These are phyloP conservation scores for Urosaurus nigricauda DNA, from an alignment of 2,797 vertebrate genomes.

Conservation along the genomic window DNA sequence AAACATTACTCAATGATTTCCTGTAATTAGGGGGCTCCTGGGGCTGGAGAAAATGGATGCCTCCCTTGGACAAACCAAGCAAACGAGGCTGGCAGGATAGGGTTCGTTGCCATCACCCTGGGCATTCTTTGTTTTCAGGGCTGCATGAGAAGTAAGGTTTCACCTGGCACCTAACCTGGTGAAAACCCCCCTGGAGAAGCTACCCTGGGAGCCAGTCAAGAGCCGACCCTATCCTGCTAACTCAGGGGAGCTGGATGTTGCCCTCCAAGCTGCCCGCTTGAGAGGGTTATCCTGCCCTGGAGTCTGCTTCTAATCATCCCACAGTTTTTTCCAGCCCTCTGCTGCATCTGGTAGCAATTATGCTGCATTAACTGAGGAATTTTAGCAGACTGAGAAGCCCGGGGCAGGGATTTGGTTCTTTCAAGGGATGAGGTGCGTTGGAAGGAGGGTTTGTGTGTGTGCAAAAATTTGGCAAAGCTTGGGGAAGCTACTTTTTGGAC, in stretches of 20 bases:
- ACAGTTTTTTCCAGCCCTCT: neutral
- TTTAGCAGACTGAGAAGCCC: neutral
- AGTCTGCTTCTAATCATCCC: slow-evolving; percentile 24
- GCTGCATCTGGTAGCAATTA: slow-evolving; percentile 25
- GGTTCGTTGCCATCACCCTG: no score
- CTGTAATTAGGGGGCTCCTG: neutral
- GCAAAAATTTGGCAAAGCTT: neutral
- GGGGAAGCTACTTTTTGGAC: no score
- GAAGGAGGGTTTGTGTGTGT: neutral
- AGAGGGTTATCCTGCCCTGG: neutral
- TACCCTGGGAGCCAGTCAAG: neutral
- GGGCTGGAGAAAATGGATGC: neutral
- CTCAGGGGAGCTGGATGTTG: neutral
- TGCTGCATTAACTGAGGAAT: neutral
- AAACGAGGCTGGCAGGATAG: neutral
- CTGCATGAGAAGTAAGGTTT: neutral
- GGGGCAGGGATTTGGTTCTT: neutral
- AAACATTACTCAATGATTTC: neutral
- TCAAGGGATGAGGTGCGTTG: neutral
- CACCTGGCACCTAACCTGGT: neutral
- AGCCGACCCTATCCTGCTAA: neutral
- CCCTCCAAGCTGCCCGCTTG: neutral
- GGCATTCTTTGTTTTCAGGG: no score
- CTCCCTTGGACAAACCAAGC: neutral
- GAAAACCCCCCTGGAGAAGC: neutral